phyloP scores from a whole-genome alignment of 2,113 vertebrate genomes.

The Ellobius talpinus region DNA sequence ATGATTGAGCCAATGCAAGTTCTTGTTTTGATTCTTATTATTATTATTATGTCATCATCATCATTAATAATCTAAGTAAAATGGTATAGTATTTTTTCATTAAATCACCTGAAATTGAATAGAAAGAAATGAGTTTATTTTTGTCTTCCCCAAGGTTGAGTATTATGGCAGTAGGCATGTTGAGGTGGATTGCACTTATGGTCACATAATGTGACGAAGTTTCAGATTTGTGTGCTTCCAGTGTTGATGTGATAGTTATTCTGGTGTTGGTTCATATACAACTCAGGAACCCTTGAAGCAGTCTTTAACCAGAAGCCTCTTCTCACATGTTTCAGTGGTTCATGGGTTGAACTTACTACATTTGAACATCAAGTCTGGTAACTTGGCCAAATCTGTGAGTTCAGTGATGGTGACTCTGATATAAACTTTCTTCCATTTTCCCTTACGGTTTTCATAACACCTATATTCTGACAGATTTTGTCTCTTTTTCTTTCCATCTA shows the following conservation, averaged over 20 bases:
- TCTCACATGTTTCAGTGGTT: not conserved
- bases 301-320: not conserved
- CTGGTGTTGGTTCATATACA: not conserved
- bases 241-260: not conserved
- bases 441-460: not conserved
- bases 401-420: not conserved
- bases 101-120: not conserved
- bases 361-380: not conserved
- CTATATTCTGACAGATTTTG: not conserved
- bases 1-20: not conserved
- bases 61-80: not conserved
- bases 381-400: not conserved
- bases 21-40: not conserved
- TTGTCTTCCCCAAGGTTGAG: not conserved
- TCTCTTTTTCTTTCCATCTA: not conserved
- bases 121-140: not conserved
- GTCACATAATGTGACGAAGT: not conserved
- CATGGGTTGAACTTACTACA: not conserved
- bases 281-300: not conserved
- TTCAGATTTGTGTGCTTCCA: not conserved
- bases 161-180: not conserved
- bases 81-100: not conserved
- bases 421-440: not conserved
- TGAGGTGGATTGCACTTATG: not conserved
- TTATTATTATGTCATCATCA: not conserved